These are phyloP conservation scores for Limenitis camilla DNA, from an alignment of 2,888 invertebrate species.

Conservation along the genomic window DNA sequence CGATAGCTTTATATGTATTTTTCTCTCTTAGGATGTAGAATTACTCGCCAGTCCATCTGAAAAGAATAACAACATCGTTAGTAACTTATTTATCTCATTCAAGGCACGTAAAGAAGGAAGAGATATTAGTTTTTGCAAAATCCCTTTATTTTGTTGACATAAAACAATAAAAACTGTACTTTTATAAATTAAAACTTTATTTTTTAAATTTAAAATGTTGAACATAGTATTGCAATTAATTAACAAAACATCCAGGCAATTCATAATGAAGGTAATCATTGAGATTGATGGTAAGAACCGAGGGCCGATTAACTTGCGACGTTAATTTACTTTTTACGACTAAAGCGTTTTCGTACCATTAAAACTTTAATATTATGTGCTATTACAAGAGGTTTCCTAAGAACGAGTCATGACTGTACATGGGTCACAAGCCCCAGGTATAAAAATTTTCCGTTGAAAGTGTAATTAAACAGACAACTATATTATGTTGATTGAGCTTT, in stretches of 20 bases:
- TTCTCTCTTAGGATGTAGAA: slow-evolving; percentile 3
- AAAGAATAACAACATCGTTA: slow-evolving; percentile 7
- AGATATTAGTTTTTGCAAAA: no score
- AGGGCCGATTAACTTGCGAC: slow-evolving; percentile 50
- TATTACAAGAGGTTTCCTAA: slow-evolving; percentile 27
- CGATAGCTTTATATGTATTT: slow-evolving; percentile 39
- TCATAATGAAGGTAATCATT: slow-evolving; percentile 33
- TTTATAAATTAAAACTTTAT: neutral
- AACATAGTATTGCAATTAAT: neutral
- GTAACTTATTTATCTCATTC: neutral
- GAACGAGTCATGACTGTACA: no score
- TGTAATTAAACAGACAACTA: no score
- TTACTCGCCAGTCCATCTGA: slow-evolving; percentile 52
- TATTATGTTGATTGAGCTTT: neutral
- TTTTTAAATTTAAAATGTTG: neutral
- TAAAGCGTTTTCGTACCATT: slow-evolving; percentile 52
- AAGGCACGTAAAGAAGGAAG: no score
- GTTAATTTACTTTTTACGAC: slow-evolving; percentile 57
- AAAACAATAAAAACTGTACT: no score
- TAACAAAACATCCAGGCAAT: slow-evolving; percentile 8
- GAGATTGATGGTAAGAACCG: slow-evolving; percentile 39
- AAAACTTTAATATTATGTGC: slow-evolving; percentile 33
- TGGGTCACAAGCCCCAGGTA: no score
- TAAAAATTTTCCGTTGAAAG: no score
- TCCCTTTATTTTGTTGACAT: no score